Evolutionary conservation across 2,888 invertebrate species (phyloP).

Genomic region (Athetis lepigone): DNA sequence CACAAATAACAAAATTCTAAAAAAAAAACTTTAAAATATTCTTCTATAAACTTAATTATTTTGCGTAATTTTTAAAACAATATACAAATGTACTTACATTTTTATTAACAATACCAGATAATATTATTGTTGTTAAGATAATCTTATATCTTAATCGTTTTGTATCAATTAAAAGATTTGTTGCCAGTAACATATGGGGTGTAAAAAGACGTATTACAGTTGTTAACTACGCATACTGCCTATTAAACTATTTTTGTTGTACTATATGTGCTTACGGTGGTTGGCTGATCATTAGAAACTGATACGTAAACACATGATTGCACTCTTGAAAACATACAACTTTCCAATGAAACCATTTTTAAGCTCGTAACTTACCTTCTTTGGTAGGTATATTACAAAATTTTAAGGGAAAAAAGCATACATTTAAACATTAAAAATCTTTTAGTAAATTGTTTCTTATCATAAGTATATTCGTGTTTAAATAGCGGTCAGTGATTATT

Average conservation of each 20-base stretch:
- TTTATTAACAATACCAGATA: constrained; percentile 39
- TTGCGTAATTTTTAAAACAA: constrained; percentile 36
- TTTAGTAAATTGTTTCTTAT: too few relatives aligned
- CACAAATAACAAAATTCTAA: constrained; percentile 37
- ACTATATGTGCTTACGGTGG: not conserved
- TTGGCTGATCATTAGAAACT: too few relatives aligned
- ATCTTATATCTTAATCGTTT: constrained; percentile 18
- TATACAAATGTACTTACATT: constrained; percentile 42
- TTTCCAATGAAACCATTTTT: too few relatives aligned
- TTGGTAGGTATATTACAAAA: too few relatives aligned
- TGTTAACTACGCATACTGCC: not conserved
- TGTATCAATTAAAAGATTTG: constrained; percentile 11
- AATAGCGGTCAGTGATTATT: too few relatives aligned
- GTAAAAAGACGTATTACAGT: not conserved
- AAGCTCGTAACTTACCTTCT: too few relatives aligned
- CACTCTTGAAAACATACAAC: too few relatives aligned
- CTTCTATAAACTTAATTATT: constrained; percentile 46
- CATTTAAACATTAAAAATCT: too few relatives aligned
- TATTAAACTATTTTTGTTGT: too few relatives aligned
- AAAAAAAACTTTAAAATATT: constrained; percentile 29
- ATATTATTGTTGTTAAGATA: constrained; percentile 32
- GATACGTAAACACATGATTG: too few relatives aligned
- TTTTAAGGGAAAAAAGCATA: too few relatives aligned
- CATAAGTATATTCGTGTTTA: too few relatives aligned
- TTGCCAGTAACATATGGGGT: constrained; percentile 18